phyloP scores from a whole-genome alignment of 1,140 invertebrate species.

The Microplitis demolitor region DNA sequence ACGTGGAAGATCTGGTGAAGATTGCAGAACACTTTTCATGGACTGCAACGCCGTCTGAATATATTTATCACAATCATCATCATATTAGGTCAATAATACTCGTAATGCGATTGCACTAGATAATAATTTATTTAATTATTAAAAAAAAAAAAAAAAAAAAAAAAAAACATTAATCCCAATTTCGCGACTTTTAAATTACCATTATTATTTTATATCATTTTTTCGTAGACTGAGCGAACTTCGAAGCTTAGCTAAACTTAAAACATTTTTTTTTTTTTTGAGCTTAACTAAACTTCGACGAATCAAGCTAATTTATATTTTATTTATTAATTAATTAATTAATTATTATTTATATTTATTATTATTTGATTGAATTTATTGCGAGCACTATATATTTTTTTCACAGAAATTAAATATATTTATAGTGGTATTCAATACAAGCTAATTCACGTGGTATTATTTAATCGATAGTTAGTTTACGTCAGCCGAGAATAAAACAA shows the following conservation, averaged over 20 bases:
- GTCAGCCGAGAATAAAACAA: not conserved
- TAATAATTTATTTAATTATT: not conserved
- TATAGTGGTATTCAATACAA: not conserved
- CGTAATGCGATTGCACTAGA: not conserved
- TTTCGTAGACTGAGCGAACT: constrained; percentile 37
- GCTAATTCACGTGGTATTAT: constrained; percentile 23
- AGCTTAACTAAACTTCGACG: constrained; percentile 28
- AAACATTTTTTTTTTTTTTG: not conserved
- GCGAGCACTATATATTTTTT: not conserved
- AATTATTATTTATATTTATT: constrained; percentile 45
- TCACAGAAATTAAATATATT: not conserved
- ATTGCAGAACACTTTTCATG: constrained; percentile 80
- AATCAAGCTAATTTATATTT: constrained; percentile 21
- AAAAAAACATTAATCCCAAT: constrained; percentile 13
- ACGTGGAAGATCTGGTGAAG: constrained; percentile 79
- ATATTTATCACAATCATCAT: too few relatives aligned
- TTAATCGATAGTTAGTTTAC: constrained; percentile 21
- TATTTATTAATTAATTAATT: not conserved
- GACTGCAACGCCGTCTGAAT: constrained; percentile 85
- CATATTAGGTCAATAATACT: too few relatives aligned
- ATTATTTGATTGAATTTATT: constrained; percentile 11
- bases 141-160: constrained; percentile 12
- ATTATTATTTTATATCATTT: too few relatives aligned
- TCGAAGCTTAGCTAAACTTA: constrained; percentile 27
- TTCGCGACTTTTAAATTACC: not conserved